Base-by-base conservation (phyloP, 2,797 vertebrate species). In the Myripristis murdjan region DNA sequence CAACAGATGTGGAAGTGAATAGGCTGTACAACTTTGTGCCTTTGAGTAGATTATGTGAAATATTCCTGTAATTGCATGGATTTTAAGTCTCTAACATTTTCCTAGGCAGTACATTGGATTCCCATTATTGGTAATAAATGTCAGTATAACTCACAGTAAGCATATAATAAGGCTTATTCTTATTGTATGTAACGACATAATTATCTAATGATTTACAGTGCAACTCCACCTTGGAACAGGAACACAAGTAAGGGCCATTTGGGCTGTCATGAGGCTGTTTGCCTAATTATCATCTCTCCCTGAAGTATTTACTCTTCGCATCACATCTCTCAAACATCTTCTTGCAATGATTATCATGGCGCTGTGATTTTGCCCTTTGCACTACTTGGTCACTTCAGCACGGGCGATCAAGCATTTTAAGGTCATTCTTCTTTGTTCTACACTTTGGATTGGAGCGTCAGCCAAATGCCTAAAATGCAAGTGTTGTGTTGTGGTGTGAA, bases 261-360 rank as follows among this genome's bases (percentile, higher is more conserved):
- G 23, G 8, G 16, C 15, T 54, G 18, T 28, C 54, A 81, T 70
- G 26, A 65, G 33, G 9, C 33, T 35, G 10, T 35, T 35, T 0
- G 18, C 22, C 23, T 77, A 43, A 60, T 57, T 23, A 70, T 18
- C 46, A 53, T 24, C n/a, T 81, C 47, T 33, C 7, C 26, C 11
- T 11, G 37, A 12, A 39, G 37, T 39, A 5, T 39, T 39, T 39
- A 39, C 4, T 5, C 7, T 1, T 26, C 16, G 26, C 3, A 1
- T 52, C 24, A 23, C 23, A 24, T 15, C 48, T 51, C 11, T 51
- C 24, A 53, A 18, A n/a, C 52, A 54, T n/a, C 0, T 3, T 39
- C 37, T 11, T 47, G n/a, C 7, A 2, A 22, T 18, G 2, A 22
- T 47, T 20, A 9, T 59, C 1, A 37, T 33, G 55, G 11, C 8